phyloP scores from a whole-genome alignment of 1,140 invertebrate genomes.

The Wasmannia auropunctata region DNA sequence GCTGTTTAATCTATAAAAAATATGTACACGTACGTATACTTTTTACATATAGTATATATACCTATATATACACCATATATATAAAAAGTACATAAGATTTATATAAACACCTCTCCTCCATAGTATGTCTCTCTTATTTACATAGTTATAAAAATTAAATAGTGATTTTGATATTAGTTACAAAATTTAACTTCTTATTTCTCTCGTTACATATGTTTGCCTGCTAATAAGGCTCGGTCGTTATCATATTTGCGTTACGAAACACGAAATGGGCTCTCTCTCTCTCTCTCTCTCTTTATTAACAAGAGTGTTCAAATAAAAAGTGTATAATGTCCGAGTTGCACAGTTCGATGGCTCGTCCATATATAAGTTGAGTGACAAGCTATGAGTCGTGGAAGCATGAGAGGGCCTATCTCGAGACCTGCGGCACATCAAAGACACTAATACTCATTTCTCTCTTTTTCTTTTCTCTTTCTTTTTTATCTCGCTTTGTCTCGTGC shows the following conservation, averaged over 20 bases:
- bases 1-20: neutral
- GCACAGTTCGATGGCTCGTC: slow-evolving; percentile 80
- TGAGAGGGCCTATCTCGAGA: slow-evolving; percentile 72
- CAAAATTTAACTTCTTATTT: neutral
- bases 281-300: neutral
- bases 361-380: slow-evolving; percentile 80
- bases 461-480: slow-evolving; percentile 41
- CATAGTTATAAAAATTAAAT: neutral
- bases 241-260: slow-evolving; percentile 57
- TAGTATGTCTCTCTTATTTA: neutral
- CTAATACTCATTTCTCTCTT: slow-evolving; percentile 72
- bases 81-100: neutral
- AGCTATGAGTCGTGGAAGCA: slow-evolving; percentile 78
- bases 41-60: too few species aligned
- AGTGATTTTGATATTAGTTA: slow-evolving; percentile 14
- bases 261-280: slow-evolving; percentile 7
- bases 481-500: slow-evolving; percentile 52
- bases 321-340: slow-evolving; percentile 73
- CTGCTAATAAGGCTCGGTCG: slow-evolving; percentile 27
- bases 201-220: neutral
- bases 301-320: slow-evolving; percentile 5
- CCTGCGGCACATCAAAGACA: slow-evolving; percentile 83
- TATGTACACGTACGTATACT: too few species aligned
- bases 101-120: too few species aligned
- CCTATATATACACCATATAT: neutral